A percentile compares a stretch with the other conserved stretches of the same genome.
phyloP scores from a whole-genome alignment of 2,113 vertebrate genomes.

The Microcebus lehilahytsara region DNA sequence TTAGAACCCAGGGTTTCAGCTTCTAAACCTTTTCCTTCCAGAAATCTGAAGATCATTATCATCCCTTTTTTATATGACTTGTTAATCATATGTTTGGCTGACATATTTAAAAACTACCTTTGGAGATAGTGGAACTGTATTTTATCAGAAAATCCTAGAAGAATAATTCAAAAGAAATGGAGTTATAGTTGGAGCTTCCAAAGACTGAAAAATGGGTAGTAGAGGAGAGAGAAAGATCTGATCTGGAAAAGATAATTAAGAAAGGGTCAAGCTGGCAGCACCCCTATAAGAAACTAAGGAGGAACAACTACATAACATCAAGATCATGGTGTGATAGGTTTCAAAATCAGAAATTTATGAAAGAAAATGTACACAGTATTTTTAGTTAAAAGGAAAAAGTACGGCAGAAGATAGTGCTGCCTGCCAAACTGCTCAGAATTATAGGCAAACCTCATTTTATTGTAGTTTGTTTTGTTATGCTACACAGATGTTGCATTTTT shows the following conservation, averaged over 20 bases:
- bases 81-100: not conserved
- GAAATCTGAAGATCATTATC: not conserved
- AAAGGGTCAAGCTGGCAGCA: not conserved
- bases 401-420: not conserved
- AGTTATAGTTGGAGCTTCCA: not conserved
- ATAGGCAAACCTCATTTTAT: no score
- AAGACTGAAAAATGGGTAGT: not conserved
- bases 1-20: not conserved
- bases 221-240: not conserved
- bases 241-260: not conserved
- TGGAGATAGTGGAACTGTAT: not conserved
- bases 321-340: not conserved
- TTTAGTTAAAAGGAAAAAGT: not conserved
- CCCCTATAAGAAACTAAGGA: not conserved
- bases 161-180: not conserved
- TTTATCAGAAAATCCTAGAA: not conserved
- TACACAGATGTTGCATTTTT: no score
- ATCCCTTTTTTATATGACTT: not conserved
- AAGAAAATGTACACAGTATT: not conserved
- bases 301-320: not conserved
- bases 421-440: no score
- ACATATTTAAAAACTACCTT: conserved; percentile 15
- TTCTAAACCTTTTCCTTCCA: not conserved
- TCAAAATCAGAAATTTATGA: not conserved
- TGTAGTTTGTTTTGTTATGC: no score